These are phyloP conservation scores for Sesia bembeciformis DNA, from an alignment of 2,888 invertebrate genomes.

Conservation along the genomic window DNA sequence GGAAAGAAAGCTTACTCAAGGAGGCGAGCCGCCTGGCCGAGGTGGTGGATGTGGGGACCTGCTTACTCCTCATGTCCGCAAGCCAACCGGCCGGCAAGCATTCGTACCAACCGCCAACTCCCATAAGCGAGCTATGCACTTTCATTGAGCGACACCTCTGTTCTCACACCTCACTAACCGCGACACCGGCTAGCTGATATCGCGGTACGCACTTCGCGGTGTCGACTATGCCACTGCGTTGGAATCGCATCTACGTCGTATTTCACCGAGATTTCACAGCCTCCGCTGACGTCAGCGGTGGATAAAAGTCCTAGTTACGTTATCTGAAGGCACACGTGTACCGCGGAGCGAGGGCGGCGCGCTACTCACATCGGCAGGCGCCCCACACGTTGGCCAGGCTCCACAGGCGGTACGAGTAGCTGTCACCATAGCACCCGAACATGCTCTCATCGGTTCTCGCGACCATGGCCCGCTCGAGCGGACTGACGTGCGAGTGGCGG, in stretches of 20 bases:
- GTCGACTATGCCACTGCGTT: slow-evolving; percentile 11
- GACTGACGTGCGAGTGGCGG: slow-evolving; percentile 48
- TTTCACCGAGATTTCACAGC: slow-evolving; percentile 44
- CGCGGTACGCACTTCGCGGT: slow-evolving; percentile 31
- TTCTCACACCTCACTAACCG: slow-evolving; percentile 18
- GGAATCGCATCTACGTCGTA: slow-evolving; percentile 34
- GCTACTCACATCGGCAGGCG: slow-evolving; percentile 83
- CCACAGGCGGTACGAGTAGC: slow-evolving; percentile 85
- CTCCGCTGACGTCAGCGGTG: slow-evolving; percentile 42
- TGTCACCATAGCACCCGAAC: slow-evolving; percentile 83
- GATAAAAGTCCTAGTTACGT: slow-evolving; percentile 29
- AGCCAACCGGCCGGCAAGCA: slow-evolving; percentile 68
- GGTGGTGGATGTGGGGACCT: slow-evolving; percentile 69
- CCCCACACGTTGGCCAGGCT: slow-evolving; percentile 85
- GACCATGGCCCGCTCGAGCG: slow-evolving; percentile 83
- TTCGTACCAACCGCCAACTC: slow-evolving; percentile 69
- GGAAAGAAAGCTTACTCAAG: slow-evolving; percentile 71
- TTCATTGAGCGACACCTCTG: slow-evolving; percentile 58
- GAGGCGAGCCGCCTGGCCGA: slow-evolving; percentile 71
- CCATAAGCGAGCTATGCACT: slow-evolving; percentile 69
- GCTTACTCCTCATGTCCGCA: slow-evolving; percentile 72
- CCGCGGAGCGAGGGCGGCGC: slow-evolving; percentile 20
- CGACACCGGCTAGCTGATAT: slow-evolving; percentile 10
- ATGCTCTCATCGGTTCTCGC: slow-evolving; percentile 86
- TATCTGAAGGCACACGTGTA: neutral